These are phyloP conservation scores for Taxidea taxus DNA, from an alignment of 2,113 vertebrate species.

Conservation along the genomic window DNA sequence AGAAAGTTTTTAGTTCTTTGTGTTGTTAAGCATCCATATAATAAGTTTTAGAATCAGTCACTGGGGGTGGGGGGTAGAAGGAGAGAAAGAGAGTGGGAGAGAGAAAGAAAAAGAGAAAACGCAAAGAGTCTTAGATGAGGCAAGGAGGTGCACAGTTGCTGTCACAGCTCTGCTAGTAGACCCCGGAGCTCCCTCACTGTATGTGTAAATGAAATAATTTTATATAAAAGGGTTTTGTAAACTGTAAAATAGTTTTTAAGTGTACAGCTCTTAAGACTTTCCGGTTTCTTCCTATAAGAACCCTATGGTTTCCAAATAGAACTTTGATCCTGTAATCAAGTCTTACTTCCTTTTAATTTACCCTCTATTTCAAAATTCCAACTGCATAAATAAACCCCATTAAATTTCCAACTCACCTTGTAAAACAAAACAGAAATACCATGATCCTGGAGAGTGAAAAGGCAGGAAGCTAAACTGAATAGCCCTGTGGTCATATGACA, in stretches of 20 bases:
- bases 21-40: neutral
- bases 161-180: neutral
- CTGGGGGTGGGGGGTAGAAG: too few relatives aligned
- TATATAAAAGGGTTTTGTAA: neutral
- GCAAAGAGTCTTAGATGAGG: neutral
- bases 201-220: neutral
- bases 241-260: neutral
- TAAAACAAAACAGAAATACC: neutral
- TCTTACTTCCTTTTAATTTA: constrained; percentile 1
- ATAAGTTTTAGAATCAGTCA: neutral
- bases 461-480: accelerated
- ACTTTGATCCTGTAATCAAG: constrained; percentile 2
- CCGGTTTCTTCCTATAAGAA: neutral
- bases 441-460: neutral
- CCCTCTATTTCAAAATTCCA: constrained; percentile 36
- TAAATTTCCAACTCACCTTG: neutral
- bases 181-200: neutral
- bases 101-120: neutral
- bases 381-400: neutral
- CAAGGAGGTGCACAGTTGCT: neutral
- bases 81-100: neutral
- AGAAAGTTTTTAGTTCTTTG: neutral
- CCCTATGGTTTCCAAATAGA: neutral
- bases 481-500: neutral
- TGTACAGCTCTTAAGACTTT: neutral